A percentile compares a stretch with the other conserved stretches of the same genome.
These are phyloP conservation scores for rat (Rattus norvegicus) DNA, from an alignment of 2,113 vertebrate genomes.

Conservation along the genomic window DNA sequence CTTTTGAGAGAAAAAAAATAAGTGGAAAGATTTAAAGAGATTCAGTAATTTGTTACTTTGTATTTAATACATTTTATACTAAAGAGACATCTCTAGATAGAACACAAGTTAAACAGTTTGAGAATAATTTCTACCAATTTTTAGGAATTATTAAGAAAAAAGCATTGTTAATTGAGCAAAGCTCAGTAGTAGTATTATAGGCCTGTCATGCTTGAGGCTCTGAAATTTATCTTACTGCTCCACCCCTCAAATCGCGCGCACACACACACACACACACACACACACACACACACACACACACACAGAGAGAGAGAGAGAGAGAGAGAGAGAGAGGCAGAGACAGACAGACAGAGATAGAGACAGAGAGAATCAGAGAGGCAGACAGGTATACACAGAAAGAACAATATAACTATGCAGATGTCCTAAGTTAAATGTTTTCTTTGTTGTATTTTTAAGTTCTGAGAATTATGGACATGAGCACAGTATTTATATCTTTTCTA, in stretches of 20 bases:
- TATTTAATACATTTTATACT: background rate
- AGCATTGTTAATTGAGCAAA: background rate
- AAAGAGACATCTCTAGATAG: background rate
- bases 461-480: background rate
- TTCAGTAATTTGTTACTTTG: background rate
- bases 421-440: background rate
- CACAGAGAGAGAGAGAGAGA: background rate
- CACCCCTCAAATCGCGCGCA: background rate
- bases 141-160: background rate
- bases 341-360: background rate
- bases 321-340: background rate
- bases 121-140: background rate
- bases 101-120: background rate
- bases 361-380: no score
- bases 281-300: background rate
- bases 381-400: background rate
- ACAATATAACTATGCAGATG: background rate
- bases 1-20: constrained; percentile 26
- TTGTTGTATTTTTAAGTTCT: background rate
- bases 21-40: background rate
- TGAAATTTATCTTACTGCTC: background rate
- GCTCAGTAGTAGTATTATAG: background rate
- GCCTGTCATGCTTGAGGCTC: background rate
- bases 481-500: background rate
- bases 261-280: background rate